Conservation (phyloP, 2,113 vertebrate species). For the Mustela lutreola region DNA sequence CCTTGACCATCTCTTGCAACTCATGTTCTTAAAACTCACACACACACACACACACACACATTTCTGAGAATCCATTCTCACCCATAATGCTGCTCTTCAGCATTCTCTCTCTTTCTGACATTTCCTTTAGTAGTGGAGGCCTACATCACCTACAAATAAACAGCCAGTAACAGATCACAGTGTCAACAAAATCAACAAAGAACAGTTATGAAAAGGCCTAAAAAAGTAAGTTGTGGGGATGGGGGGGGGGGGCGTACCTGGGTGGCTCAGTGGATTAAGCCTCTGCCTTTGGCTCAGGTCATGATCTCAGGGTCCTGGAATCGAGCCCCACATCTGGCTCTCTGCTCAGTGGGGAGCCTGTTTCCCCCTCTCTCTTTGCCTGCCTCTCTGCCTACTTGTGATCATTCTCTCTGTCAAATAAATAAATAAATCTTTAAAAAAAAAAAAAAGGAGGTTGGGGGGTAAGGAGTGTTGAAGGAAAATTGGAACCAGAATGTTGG, state of each 20-base stretch:
- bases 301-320: no score
- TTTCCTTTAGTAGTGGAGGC: background rate
- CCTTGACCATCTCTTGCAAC: background rate
- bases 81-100: background rate
- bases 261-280: no score
- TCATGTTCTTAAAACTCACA: background rate
- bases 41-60: background rate
- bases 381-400: no score
- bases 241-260: no score
- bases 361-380: no score
- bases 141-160: background rate
- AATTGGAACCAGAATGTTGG: background rate
- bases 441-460: background rate
- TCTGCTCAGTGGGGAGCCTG: no score
- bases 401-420: no score
- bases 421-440: no score
- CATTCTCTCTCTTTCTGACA: background rate
- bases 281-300: no score
- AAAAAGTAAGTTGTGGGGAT: background rate
- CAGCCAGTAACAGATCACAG: background rate
- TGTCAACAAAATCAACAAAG: background rate
- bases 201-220: background rate
- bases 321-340: no score
- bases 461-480: background rate
- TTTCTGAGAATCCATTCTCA: background rate